phyloP scores from a whole-genome alignment of 2,113 vertebrate genomes.

The Eretmochelys imbricata region DNA sequence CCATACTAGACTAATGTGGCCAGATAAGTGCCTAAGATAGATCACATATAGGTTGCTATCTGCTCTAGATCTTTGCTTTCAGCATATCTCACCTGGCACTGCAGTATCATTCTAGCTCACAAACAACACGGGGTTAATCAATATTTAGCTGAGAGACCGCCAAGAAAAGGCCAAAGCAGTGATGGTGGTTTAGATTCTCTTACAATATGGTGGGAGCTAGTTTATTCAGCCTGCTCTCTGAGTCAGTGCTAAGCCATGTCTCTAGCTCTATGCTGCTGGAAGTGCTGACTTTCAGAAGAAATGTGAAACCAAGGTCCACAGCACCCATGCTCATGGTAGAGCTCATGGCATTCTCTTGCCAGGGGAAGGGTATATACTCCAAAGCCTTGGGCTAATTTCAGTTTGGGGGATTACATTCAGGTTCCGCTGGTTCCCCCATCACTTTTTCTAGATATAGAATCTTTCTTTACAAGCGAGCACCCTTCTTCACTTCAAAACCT shows the following conservation, averaged over 20 bases:
- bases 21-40: too few species aligned
- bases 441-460: neutral
- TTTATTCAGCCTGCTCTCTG: neutral
- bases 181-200: neutral
- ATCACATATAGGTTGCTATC: neutral
- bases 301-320: neutral
- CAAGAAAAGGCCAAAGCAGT: neutral
- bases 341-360: neutral
- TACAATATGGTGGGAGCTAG: neutral
- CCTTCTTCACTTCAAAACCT: neutral
- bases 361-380: too few species aligned
- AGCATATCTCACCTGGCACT: neutral
- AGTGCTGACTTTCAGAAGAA: neutral
- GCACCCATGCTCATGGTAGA: fast-evolving
- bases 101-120: neutral
- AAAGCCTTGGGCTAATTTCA: neutral
- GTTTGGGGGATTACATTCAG: fast-evolving
- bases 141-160: neutral
- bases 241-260: neutral
- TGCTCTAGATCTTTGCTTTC: neutral
- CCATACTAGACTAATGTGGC: neutral
- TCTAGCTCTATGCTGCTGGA: neutral
- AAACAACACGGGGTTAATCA: neutral
- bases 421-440: neutral
- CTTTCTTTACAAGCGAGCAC: neutral